phyloP scores from a whole-genome alignment of 2,113 vertebrate species.

The Numida meleagris region DNA sequence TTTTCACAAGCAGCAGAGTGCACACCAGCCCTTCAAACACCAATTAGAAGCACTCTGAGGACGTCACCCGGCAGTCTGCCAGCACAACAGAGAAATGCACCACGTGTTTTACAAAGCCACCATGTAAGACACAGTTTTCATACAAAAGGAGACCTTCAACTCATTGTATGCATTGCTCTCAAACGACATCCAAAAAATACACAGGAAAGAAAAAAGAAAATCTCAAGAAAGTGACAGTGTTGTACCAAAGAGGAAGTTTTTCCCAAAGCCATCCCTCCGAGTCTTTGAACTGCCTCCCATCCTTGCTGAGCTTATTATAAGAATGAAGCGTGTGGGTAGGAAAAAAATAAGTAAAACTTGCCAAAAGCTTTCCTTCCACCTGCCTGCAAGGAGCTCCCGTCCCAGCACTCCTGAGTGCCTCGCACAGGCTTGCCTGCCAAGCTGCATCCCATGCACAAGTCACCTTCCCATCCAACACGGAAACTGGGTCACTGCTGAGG shows the following conservation, averaged over 20 bases:
- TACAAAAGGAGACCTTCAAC: background rate
- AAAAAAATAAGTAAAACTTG: background rate
- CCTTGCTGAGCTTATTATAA: background rate
- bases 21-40: background rate
- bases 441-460: background rate
- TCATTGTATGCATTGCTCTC: background rate
- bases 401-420: background rate
- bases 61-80: background rate
- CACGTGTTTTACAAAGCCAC: background rate
- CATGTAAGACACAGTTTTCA: background rate
- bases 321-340: background rate
- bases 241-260: background rate
- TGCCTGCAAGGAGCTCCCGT: background rate
- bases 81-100: background rate
- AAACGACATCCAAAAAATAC: background rate
- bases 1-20: background rate
- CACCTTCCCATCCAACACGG: background rate
- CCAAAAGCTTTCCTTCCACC: background rate
- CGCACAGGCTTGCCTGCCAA: background rate
- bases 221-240: background rate
- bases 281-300: background rate
- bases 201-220: fast-evolving
- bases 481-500: background rate
- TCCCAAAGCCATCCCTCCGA: background rate
- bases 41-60: background rate